These are phyloP conservation scores for Synergus gifuensis DNA, from an alignment of 2,888 invertebrate genomes.

Conservation along the genomic window DNA sequence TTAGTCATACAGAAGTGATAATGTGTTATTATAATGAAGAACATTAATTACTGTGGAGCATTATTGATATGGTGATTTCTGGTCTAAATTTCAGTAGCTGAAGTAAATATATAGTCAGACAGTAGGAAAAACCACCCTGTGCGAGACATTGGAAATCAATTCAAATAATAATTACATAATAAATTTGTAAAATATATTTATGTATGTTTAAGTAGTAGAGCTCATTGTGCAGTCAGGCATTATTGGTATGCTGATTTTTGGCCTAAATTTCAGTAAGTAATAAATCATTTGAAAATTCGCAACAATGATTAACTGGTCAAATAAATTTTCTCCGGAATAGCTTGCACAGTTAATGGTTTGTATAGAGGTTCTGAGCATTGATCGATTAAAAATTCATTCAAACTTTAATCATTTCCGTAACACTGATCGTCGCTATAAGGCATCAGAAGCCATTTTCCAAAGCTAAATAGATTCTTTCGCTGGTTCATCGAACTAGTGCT, in stretches of 20 bases:
- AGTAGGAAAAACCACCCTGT: neutral
- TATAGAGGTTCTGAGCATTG: constrained; percentile 15
- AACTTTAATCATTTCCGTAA: constrained; percentile 41
- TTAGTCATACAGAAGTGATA: too few relatives aligned
- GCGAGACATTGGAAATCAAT: neutral
- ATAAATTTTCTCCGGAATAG: constrained; percentile 2
- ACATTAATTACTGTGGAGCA: too few relatives aligned
- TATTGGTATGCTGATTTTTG: neutral
- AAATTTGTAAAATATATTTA: too few relatives aligned
- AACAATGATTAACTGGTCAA: neutral
- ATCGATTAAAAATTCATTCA: constrained; percentile 41
- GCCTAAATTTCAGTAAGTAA: neutral
- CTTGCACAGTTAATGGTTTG: constrained; percentile 25
- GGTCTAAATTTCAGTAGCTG: neutral
- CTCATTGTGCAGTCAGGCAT: neutral
- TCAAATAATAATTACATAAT: neutral
- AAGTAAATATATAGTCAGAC: neutral
- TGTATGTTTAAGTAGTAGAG: neutral
- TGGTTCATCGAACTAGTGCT: constrained; percentile 30
- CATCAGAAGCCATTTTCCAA: constrained; percentile 40
- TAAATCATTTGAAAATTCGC: neutral
- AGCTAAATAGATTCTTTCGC: constrained; percentile 39
- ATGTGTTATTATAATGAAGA: too few relatives aligned
- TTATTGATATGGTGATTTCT: too few relatives aligned
- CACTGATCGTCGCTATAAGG: constrained; percentile 28